Conservation (phyloP, 2,888 invertebrate genomes). For the Folsomia manolachei region DNA sequence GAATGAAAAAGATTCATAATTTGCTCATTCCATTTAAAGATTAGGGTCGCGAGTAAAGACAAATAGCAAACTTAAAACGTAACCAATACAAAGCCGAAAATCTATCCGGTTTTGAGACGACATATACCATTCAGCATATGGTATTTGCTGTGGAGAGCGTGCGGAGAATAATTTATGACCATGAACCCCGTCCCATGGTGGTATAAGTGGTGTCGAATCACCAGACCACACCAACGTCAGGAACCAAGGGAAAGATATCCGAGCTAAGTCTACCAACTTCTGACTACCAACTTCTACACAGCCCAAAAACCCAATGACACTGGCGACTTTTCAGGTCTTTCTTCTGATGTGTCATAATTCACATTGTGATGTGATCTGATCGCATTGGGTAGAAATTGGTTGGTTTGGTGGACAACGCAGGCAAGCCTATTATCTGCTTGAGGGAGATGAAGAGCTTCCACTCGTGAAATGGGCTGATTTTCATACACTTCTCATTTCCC, state of each 20-base stretch:
- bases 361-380: neutral
- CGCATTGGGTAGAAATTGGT: neutral
- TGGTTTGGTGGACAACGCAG: neutral
- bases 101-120: neutral
- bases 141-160: neutral
- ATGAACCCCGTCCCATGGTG: neutral
- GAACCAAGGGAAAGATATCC: neutral
- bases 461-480: constrained; percentile 14
- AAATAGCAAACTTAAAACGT: no score
- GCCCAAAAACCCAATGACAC: no score
- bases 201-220: neutral
- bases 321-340: neutral
- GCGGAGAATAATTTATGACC: constrained; percentile 6
- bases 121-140: constrained; percentile 8
- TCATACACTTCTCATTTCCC: neutral
- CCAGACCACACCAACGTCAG: no score
- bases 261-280: neutral
- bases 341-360: neutral
- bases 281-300: no score
- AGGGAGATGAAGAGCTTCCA: neutral
- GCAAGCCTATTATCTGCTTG: neutral
- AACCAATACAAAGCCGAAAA: neutral
- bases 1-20: no score
- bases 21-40: no score
- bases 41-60: no score